Evolutionary conservation across 2,797 vertebrate genomes (phyloP).

Genomic region (Echeneis naucrates): DNA sequence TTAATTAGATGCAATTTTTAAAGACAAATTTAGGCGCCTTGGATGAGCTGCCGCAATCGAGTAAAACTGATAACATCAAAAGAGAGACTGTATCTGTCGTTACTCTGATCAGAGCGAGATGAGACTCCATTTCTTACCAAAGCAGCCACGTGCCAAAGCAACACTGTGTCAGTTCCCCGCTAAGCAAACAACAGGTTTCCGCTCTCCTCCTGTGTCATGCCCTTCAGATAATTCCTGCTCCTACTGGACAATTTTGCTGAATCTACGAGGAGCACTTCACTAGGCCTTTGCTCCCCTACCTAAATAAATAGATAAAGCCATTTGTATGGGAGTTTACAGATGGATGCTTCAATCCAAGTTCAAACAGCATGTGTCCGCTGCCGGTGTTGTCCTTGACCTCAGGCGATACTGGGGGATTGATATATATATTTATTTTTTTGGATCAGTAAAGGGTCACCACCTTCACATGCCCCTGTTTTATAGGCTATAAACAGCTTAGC

Average conservation of each 20-base stretch:
- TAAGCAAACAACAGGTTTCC: constrained; percentile 22
- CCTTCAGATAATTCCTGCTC: constrained; percentile 52
- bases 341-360: constrained; percentile 4
- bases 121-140: constrained; percentile 46
- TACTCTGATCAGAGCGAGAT: constrained; percentile 21
- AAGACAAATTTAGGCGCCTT: constrained; percentile 55
- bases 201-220: constrained; percentile 18
- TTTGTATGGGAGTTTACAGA: constrained; percentile 2
- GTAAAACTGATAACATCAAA: constrained; percentile 49
- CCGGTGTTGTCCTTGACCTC: constrained; percentile 46
- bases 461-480: constrained; percentile 15
- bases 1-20: constrained; percentile 76
- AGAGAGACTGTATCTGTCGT: constrained; percentile 43
- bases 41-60: constrained; percentile 56
- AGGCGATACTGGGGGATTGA: background rate
- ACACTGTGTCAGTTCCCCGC: constrained; percentile 15
- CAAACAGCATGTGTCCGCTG: constrained; percentile 10
- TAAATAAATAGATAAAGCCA: constrained; percentile 39
- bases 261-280: constrained; percentile 31
- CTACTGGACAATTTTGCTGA: constrained; percentile 36
- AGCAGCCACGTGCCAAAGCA: constrained; percentile 35
- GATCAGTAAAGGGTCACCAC: constrained; percentile 54
- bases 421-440: no score
- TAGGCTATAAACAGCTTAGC: background rate
- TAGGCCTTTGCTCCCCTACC: constrained; percentile 24